These are phyloP conservation scores for Rhagium mordax DNA, from an alignment of 2,888 invertebrate genomes.

Conservation along the genomic window DNA sequence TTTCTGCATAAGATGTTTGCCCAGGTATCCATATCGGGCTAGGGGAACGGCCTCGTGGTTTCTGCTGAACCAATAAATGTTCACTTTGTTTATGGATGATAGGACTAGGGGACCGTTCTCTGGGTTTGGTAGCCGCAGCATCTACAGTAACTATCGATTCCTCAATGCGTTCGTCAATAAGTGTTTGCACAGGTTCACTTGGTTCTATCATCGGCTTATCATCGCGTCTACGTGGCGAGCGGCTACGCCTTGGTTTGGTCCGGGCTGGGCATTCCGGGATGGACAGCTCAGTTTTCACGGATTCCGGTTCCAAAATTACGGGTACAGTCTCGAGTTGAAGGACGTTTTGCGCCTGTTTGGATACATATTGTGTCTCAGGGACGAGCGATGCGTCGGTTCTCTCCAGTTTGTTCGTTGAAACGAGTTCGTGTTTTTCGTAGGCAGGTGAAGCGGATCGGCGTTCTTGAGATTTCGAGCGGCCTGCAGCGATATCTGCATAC, in stretches of 20 bases:
- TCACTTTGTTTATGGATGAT: conserved; percentile 19
- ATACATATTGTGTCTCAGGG: conserved; percentile 54
- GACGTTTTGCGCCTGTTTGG: background rate
- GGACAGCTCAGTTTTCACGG: conserved; percentile 32
- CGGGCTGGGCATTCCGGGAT: conserved; percentile 38
- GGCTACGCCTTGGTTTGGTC: conserved; percentile 69
- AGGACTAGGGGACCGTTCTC: conserved; percentile 30
- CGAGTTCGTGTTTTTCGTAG: conserved; percentile 49
- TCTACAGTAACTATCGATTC: conserved; percentile 20
- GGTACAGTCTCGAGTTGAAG: conserved; percentile 26
- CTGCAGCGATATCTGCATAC: conserved; percentile 83
- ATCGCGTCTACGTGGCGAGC: conserved; percentile 71
- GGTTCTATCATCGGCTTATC: conserved; percentile 46
- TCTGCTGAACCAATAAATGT: conserved; percentile 31
- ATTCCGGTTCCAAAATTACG: conserved; percentile 43
- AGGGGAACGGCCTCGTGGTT: conserved; percentile 73
- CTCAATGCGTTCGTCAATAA: background rate
- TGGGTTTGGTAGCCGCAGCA: background rate
- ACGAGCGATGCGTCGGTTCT: conserved; percentile 41
- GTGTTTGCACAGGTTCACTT: conserved; percentile 3
- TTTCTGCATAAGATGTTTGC: conserved; percentile 85
- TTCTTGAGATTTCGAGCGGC: conserved; percentile 68
- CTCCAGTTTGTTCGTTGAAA: conserved; percentile 43
- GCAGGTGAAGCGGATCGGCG: conserved; percentile 50
- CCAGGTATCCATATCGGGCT: conserved; percentile 84